Conservation (phyloP, 2,797 vertebrate genomes). For the Rhynchotus rufescens region DNA sequence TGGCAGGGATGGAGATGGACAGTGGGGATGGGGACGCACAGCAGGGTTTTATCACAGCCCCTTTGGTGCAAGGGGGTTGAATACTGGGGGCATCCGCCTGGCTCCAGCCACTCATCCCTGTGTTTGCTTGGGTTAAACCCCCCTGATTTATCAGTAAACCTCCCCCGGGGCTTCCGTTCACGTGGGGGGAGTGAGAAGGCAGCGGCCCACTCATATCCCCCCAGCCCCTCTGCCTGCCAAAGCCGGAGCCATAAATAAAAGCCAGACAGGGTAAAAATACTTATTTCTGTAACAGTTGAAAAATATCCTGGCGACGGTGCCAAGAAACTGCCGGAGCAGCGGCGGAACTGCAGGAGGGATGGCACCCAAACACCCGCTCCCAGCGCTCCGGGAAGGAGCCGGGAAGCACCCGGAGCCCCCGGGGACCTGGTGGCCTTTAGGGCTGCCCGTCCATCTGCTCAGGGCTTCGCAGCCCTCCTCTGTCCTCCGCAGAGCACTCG, state of each 20-base stretch:
- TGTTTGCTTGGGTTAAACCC: not conserved
- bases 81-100: too few species aligned
- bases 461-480: not conserved
- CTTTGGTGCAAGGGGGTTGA: too few species aligned
- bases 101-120: too few species aligned
- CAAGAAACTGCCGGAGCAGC: constrained; percentile 45
- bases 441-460: not conserved
- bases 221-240: not conserved
- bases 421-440: too few species aligned
- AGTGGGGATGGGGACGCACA: too few species aligned
- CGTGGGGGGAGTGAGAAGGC: not conserved
- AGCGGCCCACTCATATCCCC: not conserved
- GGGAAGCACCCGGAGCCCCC: too few species aligned
- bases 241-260: constrained; percentile 19
- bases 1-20: too few species aligned
- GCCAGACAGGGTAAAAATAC: constrained; percentile 20
- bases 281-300: constrained; percentile 27
- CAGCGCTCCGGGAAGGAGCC: not conserved
- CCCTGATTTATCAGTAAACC: not conserved
- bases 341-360: not conserved
- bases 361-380: not conserved
- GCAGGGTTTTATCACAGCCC: too few species aligned
- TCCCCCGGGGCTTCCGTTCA: not conserved
- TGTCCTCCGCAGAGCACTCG: not conserved
- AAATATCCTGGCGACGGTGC: not conserved